Evolutionary conservation across 1,140 invertebrate species (phyloP), one percentile per base, ranked within the genome.

Genomic region (Formica exsecta): DNA sequence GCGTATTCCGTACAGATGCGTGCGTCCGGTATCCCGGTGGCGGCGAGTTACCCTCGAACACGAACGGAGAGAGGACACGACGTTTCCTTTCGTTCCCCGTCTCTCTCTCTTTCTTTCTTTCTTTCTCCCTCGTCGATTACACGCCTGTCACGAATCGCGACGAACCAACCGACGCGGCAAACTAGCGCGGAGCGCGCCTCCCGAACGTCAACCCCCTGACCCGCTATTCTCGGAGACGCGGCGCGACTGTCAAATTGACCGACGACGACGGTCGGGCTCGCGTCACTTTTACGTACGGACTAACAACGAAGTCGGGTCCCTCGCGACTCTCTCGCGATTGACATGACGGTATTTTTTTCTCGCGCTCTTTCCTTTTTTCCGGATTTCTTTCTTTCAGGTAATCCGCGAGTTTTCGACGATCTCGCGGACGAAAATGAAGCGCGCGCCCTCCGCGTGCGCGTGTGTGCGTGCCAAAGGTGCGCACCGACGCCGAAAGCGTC

Each of bases 401-500:
- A 41, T 75, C 76, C 76, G 87, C 83, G 74, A 89, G 90, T 90
- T 90, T 91, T 89, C 86, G 89, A 92, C 90, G 88, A 85, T 86
- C 87, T 89, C 88, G 59, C 73, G 61, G n/a, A 81, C 57, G 89
- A 90, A 90, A 92, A 91, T 88, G 90, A 80, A 81, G 89, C 92
- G 89, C 90, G 92, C 92, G 90, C 92, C 90, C 91, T 92, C 87
- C 88, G 88, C 70, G 74, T 25, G n/a, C n/a, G 13, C 5, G 16
- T 54, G 41, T 85, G 51, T 85, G 91, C 91, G 91, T 92, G 57
- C 8, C 16, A 22, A 22, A 22, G 8, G n/a, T 59, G 57, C 92
- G 89, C 92, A 91, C 87, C 92, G 92, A 7, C 87, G 87, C 88
- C 85, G 89, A 93, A 92, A 91, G 90, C 87, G 85, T 80, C 86